Conservation (phyloP, 2,888 invertebrate species). For the Athalia rosae region DNA sequence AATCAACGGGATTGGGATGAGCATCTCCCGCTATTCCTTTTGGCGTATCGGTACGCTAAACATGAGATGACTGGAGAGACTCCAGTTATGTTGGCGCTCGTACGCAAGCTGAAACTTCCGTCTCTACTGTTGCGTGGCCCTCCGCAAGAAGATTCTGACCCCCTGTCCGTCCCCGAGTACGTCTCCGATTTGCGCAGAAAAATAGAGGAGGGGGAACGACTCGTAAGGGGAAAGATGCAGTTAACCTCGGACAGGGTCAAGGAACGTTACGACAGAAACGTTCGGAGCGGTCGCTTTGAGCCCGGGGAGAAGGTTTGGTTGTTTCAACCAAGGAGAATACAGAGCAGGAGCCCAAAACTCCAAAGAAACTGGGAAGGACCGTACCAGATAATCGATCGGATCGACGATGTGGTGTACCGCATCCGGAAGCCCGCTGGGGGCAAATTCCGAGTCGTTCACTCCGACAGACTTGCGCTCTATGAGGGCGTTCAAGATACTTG, state of each 20-base stretch:
- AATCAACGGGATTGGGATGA: conserved; percentile 47
- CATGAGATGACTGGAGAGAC: conserved; percentile 50
- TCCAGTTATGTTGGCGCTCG: conserved; percentile 52
- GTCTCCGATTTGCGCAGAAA: too few relatives aligned
- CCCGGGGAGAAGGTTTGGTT: not conserved
- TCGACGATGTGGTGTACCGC: not conserved
- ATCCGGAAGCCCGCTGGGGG: not conserved
- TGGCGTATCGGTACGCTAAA: conserved; percentile 47
- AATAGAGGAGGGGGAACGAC: too few relatives aligned
- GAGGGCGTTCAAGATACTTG: not conserved
- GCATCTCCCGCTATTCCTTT: conserved; percentile 52
- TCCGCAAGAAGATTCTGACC: too few relatives aligned
- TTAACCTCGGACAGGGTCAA: conserved; percentile 43
- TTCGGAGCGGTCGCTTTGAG: conserved; percentile 35
- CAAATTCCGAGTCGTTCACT: not conserved
- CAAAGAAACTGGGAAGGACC: too few relatives aligned
- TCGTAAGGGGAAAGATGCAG: too few relatives aligned
- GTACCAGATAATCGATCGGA: not conserved
- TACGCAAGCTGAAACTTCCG: conserved; percentile 51
- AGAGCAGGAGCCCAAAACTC: too few relatives aligned
- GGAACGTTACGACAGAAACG: too few relatives aligned
- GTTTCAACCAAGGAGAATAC: not conserved
- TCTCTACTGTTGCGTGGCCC: not conserved
- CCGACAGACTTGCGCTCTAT: not conserved
- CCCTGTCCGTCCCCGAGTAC: too few relatives aligned